Conservation (phyloP, 2,888 invertebrate species). For the Metacarcinus magister region DNA sequence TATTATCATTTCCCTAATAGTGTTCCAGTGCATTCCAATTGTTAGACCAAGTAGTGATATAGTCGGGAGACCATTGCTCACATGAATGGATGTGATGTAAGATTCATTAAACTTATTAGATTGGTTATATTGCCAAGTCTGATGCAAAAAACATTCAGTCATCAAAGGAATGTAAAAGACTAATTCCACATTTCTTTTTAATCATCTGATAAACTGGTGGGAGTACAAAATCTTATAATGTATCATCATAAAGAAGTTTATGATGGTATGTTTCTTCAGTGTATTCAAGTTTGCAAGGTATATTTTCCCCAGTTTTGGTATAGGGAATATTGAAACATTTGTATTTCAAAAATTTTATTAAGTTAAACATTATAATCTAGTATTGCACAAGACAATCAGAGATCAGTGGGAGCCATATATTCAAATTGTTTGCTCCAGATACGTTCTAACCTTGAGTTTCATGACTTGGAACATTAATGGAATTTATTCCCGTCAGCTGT, state of each 20-base stretch:
- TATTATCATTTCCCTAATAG: neutral
- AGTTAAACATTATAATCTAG: too few relatives aligned
- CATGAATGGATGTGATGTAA: neutral
- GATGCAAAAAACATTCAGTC: neutral
- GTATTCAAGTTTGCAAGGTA: neutral
- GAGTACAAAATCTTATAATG: too few relatives aligned
- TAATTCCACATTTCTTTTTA: neutral
- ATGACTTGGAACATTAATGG: neutral
- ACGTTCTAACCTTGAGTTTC: neutral
- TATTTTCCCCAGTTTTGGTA: neutral
- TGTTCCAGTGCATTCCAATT: slow-evolving; percentile 29
- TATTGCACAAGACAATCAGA: too few relatives aligned
- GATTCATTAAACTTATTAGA: neutral
- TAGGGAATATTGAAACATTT: too few relatives aligned
- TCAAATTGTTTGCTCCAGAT: too few relatives aligned
- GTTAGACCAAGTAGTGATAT: neutral
- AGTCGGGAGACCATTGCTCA: neutral
- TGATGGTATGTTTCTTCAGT: neutral
- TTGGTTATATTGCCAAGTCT: neutral
- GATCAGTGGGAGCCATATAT: too few relatives aligned
- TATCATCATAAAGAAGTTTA: neutral
- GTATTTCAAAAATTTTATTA: too few relatives aligned
- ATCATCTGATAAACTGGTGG: too few relatives aligned
- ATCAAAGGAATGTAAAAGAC: neutral
- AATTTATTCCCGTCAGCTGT: neutral